Evolutionary conservation across 92 coral and sea anemone genomes (phyloP), one percentile per base, ranked within the genome.

Genomic region (Ricordea florida): DNA sequence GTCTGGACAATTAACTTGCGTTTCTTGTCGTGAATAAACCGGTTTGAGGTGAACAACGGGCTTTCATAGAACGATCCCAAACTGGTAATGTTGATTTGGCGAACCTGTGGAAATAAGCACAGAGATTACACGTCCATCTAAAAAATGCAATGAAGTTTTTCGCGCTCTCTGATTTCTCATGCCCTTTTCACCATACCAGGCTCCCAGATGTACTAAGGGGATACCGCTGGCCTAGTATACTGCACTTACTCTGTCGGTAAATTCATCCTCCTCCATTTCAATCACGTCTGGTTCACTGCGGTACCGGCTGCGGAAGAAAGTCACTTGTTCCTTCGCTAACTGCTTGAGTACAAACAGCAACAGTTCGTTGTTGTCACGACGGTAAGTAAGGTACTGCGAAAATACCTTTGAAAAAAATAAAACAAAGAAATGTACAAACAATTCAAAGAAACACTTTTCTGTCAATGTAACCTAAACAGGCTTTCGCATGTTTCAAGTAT

Each of bases 301-400:
- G 26, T 88, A 76, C 43, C 98, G 88, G 67, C 93, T 91, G 33
- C 91, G 93, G 69, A 78, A 90, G 80, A 80, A 94, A 5, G 96
- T 85, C 18, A 72, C 76, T 64, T 94, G 98, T 62, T 94, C 98
- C 31, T 93, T 89, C 10, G 90, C 89, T 49, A 94, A 49, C 72
- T 94, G 98, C 46, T 86, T 91, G 35, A 94, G 94, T 3, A 94
- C 94, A 57, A 94, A 94, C 86, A 94, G 72, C 21, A 94, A 90
- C 36, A 94, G 36, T 63, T 94, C 98, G 65, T 94, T 94, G 85
- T 94, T 94, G 62, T 94, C 98, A 14, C 97, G 97, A 32, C 93
- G 88, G 48, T 88, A 94, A 5, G 98, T 91, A 57, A 94, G 58
- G 66, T 94, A 94, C 62, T 92, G 97, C 1, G 97, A 91, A 68